Evolutionary conservation across 1,140 invertebrate genomes (phyloP), one percentile per base, ranked within the genome.

Genomic region (Agrilus planipennis): DNA sequence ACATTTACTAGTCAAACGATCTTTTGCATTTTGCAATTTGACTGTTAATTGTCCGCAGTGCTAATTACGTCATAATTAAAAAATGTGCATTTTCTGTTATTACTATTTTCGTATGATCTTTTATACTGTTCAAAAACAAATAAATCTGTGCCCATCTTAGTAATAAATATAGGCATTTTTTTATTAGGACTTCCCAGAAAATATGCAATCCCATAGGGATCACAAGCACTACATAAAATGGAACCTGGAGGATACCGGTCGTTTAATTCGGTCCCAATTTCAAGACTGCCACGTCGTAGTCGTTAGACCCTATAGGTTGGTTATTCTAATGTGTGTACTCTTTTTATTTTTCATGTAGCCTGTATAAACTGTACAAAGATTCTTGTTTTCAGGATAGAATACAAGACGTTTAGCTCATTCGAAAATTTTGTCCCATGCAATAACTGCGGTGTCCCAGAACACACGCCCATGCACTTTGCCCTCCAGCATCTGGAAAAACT

Each of bases 371-470:
- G 22, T 6, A n/a, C n/a, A 46, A 22, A 4, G 19, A 11, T 12
- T 4, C 49, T 28, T 41, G 44, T 39, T 63, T 70, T 48, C 54
- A 81, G 81, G 58, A 85, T 89, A 73, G 74, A 83, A 51, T 75
- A 79, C 41, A 79, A 81, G 48, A 85, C 79, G 21, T 89, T 86
- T 60, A 85, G 81, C 55, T 87, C 85, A 51, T 92, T 79, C 59
- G 77, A 83, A 55, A 90, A 91, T 65, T 92, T 91, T 69, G 81
- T 90, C 17, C 69, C 72, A 18, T 76, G 77, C 44, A 50, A 79
- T 58, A 76, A 80, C 54, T 78, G 77, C 34, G 82, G 83, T 19
- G 72, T 76, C 11, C 84, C 84, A 3, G 71, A 75, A 29, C 80
- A 86, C 58, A 72, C 67, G 1, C 75, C 80, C 10, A 78, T 72